phyloP scores from a whole-genome alignment of 35 echinoderm and acorn worm genomes.

The Holothuria glaberrima region DNA sequence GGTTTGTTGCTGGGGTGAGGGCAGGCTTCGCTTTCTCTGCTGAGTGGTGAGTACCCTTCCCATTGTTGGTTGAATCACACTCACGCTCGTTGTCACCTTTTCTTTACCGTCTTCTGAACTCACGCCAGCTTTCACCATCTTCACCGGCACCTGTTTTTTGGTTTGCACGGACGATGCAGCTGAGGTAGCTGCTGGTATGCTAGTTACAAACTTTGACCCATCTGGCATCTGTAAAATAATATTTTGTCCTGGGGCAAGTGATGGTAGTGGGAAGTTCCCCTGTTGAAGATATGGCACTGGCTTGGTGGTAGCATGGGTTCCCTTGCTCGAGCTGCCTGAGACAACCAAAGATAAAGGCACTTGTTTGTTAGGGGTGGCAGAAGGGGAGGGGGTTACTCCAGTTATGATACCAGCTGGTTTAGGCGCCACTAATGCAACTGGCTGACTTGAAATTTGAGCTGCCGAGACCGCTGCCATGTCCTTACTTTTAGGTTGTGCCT shows the following conservation, averaged over 20 bases:
- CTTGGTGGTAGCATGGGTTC: neutral
- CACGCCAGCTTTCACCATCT: neutral
- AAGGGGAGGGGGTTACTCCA: neutral
- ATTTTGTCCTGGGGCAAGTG: conserved; percentile 45
- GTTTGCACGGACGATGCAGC: neutral
- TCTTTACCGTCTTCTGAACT: neutral
- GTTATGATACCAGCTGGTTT: conserved; percentile 32
- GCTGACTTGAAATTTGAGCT: neutral
- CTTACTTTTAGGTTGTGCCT: neutral
- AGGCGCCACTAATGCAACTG: conserved; percentile 1
- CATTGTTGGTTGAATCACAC: neutral
- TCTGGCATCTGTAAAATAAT: conserved; percentile 59
- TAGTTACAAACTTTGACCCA: conserved; percentile 53
- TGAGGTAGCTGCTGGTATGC: neutral
- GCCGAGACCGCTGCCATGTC: neutral
- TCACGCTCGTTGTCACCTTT: too few species aligned
- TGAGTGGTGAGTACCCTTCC: neutral
- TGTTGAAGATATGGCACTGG: neutral
- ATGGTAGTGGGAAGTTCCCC: conserved; percentile 26
- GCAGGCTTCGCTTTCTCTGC: neutral
- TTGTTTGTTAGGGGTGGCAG: neutral
- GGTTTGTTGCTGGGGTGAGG: neutral
- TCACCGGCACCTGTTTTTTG: neutral
- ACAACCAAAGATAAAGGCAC: conserved; percentile 48
- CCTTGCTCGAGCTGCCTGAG: conserved; percentile 17